Evolutionary conservation across 1,140 invertebrate species (phyloP).

Genomic region (Drosophila asahinai): DNA sequence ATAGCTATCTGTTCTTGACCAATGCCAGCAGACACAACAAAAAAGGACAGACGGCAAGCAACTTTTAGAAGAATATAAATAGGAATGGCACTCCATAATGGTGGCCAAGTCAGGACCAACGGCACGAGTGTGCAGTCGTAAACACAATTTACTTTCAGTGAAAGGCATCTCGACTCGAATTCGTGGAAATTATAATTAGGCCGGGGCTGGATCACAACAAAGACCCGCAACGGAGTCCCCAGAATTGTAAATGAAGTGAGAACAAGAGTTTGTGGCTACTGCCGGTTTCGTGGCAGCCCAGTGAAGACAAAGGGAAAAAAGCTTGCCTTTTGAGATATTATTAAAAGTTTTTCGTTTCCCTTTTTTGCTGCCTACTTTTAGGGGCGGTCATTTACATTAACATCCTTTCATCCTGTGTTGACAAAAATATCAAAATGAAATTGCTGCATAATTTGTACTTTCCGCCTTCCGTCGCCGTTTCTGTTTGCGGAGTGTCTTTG

Average conservation of each 20-base stretch:
- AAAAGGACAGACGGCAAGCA: not conserved
- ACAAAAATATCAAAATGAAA: conserved; percentile 82
- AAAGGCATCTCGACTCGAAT: conserved; percentile 58
- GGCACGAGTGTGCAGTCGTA: conserved; percentile 55
- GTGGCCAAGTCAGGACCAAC: not conserved
- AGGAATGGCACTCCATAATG: conserved; percentile 54
- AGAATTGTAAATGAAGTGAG: conserved; percentile 82
- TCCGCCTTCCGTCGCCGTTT: conserved; percentile 58
- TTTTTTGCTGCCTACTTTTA: conserved; percentile 45
- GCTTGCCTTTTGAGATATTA: conserved; percentile 77
- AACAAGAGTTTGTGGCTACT: conserved; percentile 61
- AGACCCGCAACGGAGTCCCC: conserved; percentile 49
- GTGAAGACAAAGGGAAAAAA: conserved; percentile 53
- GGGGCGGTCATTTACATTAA: conserved; percentile 79
- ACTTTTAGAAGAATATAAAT: conserved; percentile 47
- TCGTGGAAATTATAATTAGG: conserved; percentile 80
- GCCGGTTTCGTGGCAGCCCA: not conserved
- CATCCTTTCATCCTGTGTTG: conserved; percentile 76
- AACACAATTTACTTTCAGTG: conserved; percentile 75
- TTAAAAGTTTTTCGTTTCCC: conserved; percentile 70
- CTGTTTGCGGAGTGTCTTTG: conserved; percentile 64
- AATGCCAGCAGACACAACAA: conserved; percentile 17
- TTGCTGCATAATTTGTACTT: conserved; percentile 83
- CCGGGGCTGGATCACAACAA: conserved; percentile 45
- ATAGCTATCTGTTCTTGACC: conserved; percentile 7